A percentile compares a stretch with the other conserved stretches of the same genome.
Evolutionary conservation across 35 echinoderm and acorn worm genomes (phyloP).

Genomic region (Hemicentrotus pulcherrimus): DNA sequence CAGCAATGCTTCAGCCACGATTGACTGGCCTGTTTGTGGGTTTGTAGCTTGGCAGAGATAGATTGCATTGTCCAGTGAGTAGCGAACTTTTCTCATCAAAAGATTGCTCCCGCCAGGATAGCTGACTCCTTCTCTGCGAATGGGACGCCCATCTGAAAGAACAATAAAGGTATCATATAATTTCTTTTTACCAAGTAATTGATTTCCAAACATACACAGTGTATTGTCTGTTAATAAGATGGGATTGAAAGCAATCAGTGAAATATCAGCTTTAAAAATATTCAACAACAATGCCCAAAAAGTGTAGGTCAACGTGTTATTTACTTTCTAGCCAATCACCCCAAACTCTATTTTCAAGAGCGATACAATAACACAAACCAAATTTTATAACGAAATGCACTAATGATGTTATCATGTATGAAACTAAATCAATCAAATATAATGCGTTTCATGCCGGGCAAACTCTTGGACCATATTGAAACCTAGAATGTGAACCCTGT

Average conservation of each 20-base stretch:
- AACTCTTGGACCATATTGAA: neutral
- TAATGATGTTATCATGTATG: neutral
- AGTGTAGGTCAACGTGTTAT: no score
- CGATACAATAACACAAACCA: neutral
- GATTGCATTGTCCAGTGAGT: neutral
- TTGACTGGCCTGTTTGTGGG: neutral
- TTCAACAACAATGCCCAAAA: no score
- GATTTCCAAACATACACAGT: no score
- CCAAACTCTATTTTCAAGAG: no score
- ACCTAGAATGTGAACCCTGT: neutral
- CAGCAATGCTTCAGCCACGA: neutral
- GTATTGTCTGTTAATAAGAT: no score
- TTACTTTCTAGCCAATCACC: no score
- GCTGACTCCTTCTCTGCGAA: slow-evolving; percentile 10
- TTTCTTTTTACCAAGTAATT: neutral
- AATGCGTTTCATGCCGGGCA: no score
- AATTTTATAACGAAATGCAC: neutral
- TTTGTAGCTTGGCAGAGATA: slow-evolving; percentile 40
- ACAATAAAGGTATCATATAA: neutral
- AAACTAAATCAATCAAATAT: no score
- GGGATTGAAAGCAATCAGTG: no score
- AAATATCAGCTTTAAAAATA: no score
- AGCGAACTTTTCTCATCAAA: neutral
- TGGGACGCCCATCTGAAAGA: slow-evolving; percentile 27
- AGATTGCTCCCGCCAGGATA: slow-evolving; percentile 40